Conservation (phyloP, 2,113 vertebrate species). For the Seriola aureovittata region DNA sequence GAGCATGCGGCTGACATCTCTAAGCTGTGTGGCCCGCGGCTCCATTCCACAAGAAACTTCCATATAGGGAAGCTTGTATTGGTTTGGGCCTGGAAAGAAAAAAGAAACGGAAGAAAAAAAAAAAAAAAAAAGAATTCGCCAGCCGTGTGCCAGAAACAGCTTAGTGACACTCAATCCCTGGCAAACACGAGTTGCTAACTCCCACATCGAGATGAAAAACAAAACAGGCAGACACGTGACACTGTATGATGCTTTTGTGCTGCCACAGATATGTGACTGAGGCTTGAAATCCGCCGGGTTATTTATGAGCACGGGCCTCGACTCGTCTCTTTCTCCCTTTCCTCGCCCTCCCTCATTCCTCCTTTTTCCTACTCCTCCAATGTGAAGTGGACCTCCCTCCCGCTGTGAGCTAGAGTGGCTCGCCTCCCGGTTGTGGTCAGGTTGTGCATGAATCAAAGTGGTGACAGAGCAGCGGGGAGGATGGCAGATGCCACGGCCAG, state of each 20-base stretch:
- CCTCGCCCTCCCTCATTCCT: constrained; percentile 35
- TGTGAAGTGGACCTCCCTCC: constrained; percentile 75
- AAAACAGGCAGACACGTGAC: constrained; percentile 57
- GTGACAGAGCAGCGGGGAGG: constrained; percentile 86
- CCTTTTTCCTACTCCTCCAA: constrained; percentile 62
- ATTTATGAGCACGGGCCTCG: constrained; percentile 55
- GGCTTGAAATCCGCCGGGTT: constrained; percentile 44
- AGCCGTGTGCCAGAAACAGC: constrained; percentile 64
- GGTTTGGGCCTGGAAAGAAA: constrained; percentile 46
- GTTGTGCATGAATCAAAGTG: constrained; percentile 86
- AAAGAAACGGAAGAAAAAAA: constrained; percentile 20
- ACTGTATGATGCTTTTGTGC: constrained; percentile 50
- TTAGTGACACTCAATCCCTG: constrained; percentile 67
- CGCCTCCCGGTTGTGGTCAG: constrained; percentile 76
- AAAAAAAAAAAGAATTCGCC: constrained; percentile 25
- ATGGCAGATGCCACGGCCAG: constrained; percentile 86
- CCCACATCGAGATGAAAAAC: constrained; percentile 57
- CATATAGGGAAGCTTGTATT: constrained; percentile 64
- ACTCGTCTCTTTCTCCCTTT: constrained; percentile 22
- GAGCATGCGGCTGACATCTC: constrained; percentile 56
- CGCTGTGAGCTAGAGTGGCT: constrained; percentile 74
- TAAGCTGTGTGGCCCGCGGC: constrained; percentile 54
- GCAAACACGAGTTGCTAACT: constrained; percentile 55
- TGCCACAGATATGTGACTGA: constrained; percentile 33
- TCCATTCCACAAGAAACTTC: constrained; percentile 64